Base-by-base conservation (phyloP, 92 coral and sea anemone species). In the Plumapathes pennacea region DNA sequence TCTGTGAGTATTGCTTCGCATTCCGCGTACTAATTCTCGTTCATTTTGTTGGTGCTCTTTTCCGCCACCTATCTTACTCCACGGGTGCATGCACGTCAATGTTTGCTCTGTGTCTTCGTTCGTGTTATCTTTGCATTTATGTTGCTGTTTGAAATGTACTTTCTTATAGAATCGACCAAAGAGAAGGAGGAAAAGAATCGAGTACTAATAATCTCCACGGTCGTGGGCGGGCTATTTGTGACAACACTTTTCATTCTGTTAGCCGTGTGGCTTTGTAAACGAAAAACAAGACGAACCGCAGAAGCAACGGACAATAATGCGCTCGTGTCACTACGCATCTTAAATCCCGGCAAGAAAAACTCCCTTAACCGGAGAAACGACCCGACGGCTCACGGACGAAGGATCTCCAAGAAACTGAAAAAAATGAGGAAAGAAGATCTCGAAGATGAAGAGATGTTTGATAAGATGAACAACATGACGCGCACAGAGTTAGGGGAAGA, bases 331-430 rank as follows among this genome's bases (percentile, higher is more conserved):
- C 54, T 80, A 26, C 78, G 99, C 25, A 85, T 94, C 34, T 74
- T 94, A 36, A 94, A 94, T 57, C 81, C 96, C 2, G 49, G 80
- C 64, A 94, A 94, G 72, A 83, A 83, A 56, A 86, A 75, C 38
- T 84, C 96, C 5, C 48, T 89, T 41, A 85, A 80, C 77, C 66
- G 85, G 28, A 60, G 84, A 18, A 84, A 84, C 51, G 83, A 72
- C 21, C 57, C 30, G n/a, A 69, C 26, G 15, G 89, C 79, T 32
- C 77, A 48, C 13, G 81, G 38, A 55, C 69, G 39, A 43, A 54
- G 64, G 15, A 77, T 68, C 43, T 43, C 32, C 24, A 57, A 56
- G 49, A 81, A 65, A 37, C 52, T 72, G 50, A 83, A 62, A 28
- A 38, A 30, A 33, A 62, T 60, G 33, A 58, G 45, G 38, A 78